Conservation (phyloP, 23 tunicate species). For the Trididemnum clinides region DNA sequence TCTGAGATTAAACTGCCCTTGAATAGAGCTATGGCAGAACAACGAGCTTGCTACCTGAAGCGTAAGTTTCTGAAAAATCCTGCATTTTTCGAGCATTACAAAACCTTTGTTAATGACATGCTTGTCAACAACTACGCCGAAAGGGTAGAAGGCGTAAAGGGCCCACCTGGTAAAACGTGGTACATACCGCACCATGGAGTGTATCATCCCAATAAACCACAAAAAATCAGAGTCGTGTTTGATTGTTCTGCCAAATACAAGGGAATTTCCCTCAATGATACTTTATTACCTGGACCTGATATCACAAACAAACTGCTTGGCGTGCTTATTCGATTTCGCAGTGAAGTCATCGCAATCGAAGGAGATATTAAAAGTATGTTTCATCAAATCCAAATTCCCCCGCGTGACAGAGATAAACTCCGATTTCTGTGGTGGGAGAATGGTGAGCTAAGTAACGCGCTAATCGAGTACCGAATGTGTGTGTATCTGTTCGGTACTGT, state of each 20-base stretch:
- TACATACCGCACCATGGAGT: slow-evolving; percentile 57
- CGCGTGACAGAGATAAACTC: neutral
- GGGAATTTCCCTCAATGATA: slow-evolving; percentile 33
- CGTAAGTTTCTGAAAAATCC: slow-evolving; percentile 10
- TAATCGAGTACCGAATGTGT: neutral
- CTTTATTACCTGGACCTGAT: slow-evolving; percentile 2
- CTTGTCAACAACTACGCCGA: slow-evolving; percentile 44
- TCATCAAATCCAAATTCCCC: neutral
- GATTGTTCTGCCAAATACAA: slow-evolving; percentile 50
- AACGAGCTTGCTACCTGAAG: slow-evolving; percentile 35
- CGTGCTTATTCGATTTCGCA: neutral
- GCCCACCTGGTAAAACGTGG: slow-evolving; percentile 24
- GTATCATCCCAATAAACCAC: slow-evolving; percentile 46
- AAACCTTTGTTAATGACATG: slow-evolving; percentile 39
- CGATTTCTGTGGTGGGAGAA: slow-evolving; percentile 33
- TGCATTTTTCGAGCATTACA: slow-evolving; percentile 26
- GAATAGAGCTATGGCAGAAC: slow-evolving; percentile 28
- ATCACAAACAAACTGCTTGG: slow-evolving; percentile 22
- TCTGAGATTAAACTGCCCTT: neutral
- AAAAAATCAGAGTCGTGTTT: slow-evolving; percentile 45
- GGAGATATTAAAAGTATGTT: slow-evolving; percentile 14
- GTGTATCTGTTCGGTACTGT: slow-evolving; percentile 30
- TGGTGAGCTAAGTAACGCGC: neutral
- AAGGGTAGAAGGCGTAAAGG: slow-evolving; percentile 9
- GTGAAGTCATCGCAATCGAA: neutral